Percentiles rank a stretch among this genome's conserved stretches.
These are phyloP conservation scores for Bombus waltoni DNA, from an alignment of 1,140 invertebrate genomes.

Conservation along the genomic window DNA sequence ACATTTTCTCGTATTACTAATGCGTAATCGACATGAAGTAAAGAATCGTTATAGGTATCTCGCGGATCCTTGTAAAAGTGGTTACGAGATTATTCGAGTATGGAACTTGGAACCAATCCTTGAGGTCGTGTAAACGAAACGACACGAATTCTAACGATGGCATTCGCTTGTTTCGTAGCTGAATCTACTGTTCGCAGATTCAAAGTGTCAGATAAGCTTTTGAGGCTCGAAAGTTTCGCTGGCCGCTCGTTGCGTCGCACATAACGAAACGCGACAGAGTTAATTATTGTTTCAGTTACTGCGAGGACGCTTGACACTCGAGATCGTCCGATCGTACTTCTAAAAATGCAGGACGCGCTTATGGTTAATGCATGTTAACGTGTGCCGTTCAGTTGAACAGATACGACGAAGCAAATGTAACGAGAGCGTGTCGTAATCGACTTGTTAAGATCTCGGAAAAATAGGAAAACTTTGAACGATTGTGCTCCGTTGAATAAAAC, in stretches of 20 bases:
- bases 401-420: not conserved
- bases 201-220: conserved; percentile 42
- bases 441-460: not conserved
- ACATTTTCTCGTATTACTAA: not conserved
- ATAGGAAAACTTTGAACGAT: not conserved
- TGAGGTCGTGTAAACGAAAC: not conserved
- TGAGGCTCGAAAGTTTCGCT: conserved; percentile 33
- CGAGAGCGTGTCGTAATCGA: not conserved
- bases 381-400: not conserved
- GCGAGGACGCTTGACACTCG: conserved; percentile 10
- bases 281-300: conserved; percentile 48
- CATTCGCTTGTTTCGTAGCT: conserved; percentile 45
- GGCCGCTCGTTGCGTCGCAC: not conserved
- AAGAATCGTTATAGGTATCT: not conserved
- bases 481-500: not conserved
- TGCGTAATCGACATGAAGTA: not conserved
- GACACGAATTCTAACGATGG: conserved; percentile 43
- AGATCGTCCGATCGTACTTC: not conserved
- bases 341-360: conserved; percentile 5
- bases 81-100: conserved; percentile 28
- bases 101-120: conserved; percentile 26
- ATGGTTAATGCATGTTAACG: conserved; percentile 26
- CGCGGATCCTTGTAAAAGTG: conserved; percentile 16
- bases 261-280: conserved; percentile 42
- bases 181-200: conserved; percentile 28